Conservation (phyloP, 2,113 vertebrate species). For the Laticauda laticaudata region DNA sequence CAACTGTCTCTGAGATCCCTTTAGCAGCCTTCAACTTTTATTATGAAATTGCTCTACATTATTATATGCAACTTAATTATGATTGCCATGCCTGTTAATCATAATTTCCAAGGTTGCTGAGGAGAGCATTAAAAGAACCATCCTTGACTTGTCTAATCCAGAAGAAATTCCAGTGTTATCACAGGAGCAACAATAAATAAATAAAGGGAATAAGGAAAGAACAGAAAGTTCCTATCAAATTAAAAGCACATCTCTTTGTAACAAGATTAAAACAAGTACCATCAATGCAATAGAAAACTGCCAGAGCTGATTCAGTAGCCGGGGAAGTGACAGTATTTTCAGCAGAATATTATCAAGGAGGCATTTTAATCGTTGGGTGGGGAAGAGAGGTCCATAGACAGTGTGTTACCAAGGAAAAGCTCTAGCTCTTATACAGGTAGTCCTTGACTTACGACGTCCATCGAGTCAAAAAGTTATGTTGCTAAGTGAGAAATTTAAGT, state of each 20-base stretch:
- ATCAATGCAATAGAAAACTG: not conserved
- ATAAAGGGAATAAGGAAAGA: not conserved
- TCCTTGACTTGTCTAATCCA: not conserved
- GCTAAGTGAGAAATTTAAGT: no score
- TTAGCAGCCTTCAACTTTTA: not conserved
- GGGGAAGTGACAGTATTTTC: not conserved
- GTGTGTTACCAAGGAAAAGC: not conserved
- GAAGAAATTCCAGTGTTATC: not conserved
- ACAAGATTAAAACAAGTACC: not conserved
- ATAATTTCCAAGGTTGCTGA: not conserved
- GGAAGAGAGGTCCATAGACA: not conserved
- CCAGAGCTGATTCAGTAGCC: no score
- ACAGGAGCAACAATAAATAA: not conserved
- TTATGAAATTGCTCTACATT: not conserved
- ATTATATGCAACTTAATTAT: not conserved
- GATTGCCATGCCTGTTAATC: not conserved
- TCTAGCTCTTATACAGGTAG: not conserved
- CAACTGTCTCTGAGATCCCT: not conserved
- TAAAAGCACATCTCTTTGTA: not conserved
- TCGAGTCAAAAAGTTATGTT: no score
- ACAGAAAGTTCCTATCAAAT: not conserved
- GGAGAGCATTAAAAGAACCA: not conserved
- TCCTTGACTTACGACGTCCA: no score
- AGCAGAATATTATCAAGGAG: not conserved
- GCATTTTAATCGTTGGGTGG: accelerated